Evolutionary conservation across 2,888 invertebrate species (phyloP).

Genomic region (Elegia similella): DNA sequence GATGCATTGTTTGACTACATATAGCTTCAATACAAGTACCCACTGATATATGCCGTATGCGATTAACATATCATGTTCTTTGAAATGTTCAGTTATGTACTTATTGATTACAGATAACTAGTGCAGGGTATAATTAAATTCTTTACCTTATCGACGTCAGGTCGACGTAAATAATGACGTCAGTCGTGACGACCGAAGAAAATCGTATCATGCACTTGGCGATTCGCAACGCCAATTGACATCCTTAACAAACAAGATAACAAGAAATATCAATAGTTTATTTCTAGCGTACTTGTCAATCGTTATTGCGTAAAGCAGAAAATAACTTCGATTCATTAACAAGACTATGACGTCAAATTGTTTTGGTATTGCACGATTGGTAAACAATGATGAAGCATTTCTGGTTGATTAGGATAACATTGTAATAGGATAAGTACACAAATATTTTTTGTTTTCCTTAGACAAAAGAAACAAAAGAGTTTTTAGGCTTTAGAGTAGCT

Average conservation of each 20-base stretch:
- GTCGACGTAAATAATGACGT: background rate
- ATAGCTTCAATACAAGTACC: no score
- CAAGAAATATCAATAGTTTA: conserved; percentile 28
- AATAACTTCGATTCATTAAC: background rate
- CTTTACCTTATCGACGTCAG: background rate
- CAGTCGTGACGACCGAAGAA: background rate
- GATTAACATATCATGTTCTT: no score
- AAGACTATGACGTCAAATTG: background rate
- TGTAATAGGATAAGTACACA: background rate
- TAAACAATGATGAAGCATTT: background rate
- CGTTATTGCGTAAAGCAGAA: background rate
- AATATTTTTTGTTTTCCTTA: background rate
- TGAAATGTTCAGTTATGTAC: no score
- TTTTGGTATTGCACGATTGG: background rate
- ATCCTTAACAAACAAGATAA: background rate
- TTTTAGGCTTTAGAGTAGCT: no score
- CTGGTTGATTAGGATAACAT: background rate
- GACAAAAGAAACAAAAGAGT: no score
- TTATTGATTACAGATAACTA: background rate
- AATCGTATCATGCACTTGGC: background rate
- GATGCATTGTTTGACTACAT: no score
- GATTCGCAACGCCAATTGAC: background rate
- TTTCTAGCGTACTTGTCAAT: background rate
- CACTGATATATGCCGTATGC: no score
- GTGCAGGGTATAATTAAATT: background rate